Percentiles rank a stretch among this genome's conserved stretches.
These are phyloP conservation scores for Zaprionus taronus DNA, from an alignment of 1,140 invertebrate species.

Conservation along the genomic window DNA sequence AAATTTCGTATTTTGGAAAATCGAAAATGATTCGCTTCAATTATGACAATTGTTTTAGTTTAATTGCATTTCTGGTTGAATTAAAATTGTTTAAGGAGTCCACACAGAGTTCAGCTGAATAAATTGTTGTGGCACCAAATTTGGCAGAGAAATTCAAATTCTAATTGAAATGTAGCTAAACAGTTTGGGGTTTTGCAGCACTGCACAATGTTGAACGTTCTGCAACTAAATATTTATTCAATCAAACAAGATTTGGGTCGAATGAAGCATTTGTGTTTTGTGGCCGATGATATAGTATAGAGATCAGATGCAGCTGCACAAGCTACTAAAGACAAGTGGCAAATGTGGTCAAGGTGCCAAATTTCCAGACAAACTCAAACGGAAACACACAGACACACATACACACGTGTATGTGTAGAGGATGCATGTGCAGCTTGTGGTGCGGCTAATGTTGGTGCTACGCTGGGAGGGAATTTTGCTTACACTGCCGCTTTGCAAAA, in stretches of 20 bases:
- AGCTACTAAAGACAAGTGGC: constrained; percentile 27
- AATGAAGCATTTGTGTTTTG: constrained; percentile 67
- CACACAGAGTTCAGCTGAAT: not conserved
- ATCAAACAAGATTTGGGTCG: constrained; percentile 71
- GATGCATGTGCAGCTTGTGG: constrained; percentile 51
- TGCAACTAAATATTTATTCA: constrained; percentile 67
- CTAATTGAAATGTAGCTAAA: constrained; percentile 28
- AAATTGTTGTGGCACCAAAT: not conserved
- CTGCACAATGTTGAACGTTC: constrained; percentile 13
- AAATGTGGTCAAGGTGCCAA: constrained; percentile 55
- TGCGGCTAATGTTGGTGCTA: constrained; percentile 49
- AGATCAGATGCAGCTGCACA: not conserved
- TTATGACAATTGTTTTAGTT: constrained; percentile 4
- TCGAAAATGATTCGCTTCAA: not conserved
- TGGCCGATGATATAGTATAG: constrained; percentile 50
- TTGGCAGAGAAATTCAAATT: not conserved
- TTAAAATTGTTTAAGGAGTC: not conserved
- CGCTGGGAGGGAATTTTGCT: constrained; percentile 45
- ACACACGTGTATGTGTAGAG: not conserved
- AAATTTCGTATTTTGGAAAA: not conserved
- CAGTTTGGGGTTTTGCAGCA: constrained; percentile 3
- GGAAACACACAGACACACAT: constrained; percentile 19
- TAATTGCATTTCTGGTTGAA: constrained; percentile 4
- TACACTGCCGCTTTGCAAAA: constrained; percentile 49
- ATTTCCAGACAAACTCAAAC: constrained; percentile 28